These are phyloP conservation scores for Lethrus apterus DNA, from an alignment of 1,140 invertebrate genomes.

Conservation along the genomic window DNA sequence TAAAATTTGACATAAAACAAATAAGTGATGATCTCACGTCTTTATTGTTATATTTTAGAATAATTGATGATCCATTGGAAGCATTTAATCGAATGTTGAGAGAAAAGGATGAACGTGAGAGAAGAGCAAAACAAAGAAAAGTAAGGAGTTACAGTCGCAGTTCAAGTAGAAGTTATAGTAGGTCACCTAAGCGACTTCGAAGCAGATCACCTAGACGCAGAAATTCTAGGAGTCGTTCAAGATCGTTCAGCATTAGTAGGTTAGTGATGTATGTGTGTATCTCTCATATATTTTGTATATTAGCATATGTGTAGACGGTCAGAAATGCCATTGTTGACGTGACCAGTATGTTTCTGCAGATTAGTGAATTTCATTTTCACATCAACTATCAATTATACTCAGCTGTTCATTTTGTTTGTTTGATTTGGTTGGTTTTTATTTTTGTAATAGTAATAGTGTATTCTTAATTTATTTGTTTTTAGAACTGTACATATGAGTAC, in stretches of 20 bases:
- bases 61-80: conserved; percentile 75
- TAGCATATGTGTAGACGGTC: conserved; percentile 2
- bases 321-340: no score
- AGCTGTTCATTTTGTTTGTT: no score
- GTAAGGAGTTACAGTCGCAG: conserved; percentile 37
- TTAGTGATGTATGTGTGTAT: conserved; percentile 26
- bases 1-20: neutral
- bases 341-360: no score
- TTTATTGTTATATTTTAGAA: conserved; percentile 41
- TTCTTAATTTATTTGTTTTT: no score
- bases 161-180: conserved; percentile 46
- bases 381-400: no score
- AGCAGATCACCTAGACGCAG: conserved; percentile 33
- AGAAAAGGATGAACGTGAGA: conserved; percentile 70
- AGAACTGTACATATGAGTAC: no score
- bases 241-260: conserved; percentile 47
- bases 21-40: neutral
- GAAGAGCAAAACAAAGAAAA: conserved; percentile 55
- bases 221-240: conserved; percentile 37
- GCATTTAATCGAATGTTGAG: conserved; percentile 77
- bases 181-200: conserved; percentile 42
- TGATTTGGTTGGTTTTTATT: no score
- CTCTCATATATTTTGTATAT: neutral
- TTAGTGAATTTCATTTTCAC: no score
- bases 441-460: no score